A percentile compares a stretch with the other conserved stretches of the same genome.
phyloP scores from a whole-genome alignment of 2,888 invertebrate species.

The Ommatoiulus sabulosus region DNA sequence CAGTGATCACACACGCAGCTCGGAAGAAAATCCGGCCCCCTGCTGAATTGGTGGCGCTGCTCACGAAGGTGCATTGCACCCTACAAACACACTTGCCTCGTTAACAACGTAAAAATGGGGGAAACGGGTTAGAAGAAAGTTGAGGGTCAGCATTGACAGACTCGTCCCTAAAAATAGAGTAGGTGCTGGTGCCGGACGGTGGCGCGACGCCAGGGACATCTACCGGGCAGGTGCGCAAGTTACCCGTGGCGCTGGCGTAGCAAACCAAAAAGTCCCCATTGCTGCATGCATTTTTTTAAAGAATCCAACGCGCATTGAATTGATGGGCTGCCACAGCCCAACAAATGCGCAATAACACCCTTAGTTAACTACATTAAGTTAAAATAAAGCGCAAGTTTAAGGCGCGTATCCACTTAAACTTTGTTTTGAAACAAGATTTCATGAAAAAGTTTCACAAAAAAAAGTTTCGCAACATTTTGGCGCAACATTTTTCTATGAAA shows the following conservation, averaged over 20 bases:
- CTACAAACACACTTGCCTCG: constrained; percentile 48
- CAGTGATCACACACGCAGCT: constrained; percentile 47
- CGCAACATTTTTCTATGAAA: no score
- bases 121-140: constrained; percentile 37
- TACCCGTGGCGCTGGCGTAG: neutral
- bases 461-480: no score
- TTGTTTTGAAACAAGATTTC: no score
- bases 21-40: constrained; percentile 42
- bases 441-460: no score
- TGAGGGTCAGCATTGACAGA: neutral
- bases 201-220: neutral
- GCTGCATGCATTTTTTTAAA: neutral
- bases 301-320: neutral
- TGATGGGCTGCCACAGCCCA: neutral
- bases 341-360: no score
- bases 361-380: no score
- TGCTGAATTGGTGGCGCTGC: neutral
- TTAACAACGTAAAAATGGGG: constrained; percentile 14
- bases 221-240: neutral
- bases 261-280: neutral
- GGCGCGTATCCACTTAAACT: no score
- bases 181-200: neutral
- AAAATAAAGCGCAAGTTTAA: no score
- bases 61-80: constrained; percentile 39
- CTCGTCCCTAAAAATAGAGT: neutral